These are phyloP conservation scores for Melanerpes formicivorus DNA, from an alignment of 2,113 vertebrate species.

Conservation along the genomic window DNA sequence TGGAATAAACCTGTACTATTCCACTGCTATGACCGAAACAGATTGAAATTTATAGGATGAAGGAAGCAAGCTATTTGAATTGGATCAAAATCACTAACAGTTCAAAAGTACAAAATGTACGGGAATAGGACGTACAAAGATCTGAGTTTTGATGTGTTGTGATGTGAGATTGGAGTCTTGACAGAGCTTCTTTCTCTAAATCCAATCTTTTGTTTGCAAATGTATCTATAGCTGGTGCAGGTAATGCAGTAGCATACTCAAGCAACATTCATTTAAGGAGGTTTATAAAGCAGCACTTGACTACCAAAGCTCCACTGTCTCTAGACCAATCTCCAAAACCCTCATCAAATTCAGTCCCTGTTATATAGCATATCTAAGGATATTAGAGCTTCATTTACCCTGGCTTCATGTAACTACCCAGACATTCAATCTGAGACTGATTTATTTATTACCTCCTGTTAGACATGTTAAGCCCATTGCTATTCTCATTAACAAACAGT, in stretches of 20 bases:
- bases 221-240: not conserved
- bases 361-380: not conserved
- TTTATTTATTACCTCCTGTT: slow-evolving; percentile 49
- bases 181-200: not conserved
- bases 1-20: slow-evolving; percentile 21
- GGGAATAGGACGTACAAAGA: not conserved
- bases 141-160: not conserved
- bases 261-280: not conserved
- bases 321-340: slow-evolving; percentile 1
- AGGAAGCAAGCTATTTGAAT: slow-evolving; percentile 18
- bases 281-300: not conserved
- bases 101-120: not conserved
- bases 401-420: not conserved
- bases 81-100: slow-evolving; percentile 16
- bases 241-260: not conserved
- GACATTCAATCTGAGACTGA: slow-evolving; percentile 20
- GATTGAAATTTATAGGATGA: not conserved
- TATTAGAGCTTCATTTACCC: not conserved
- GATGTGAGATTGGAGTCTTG: not conserved
- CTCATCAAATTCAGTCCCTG: not conserved
- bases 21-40: not conserved
- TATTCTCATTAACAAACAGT: slow-evolving; percentile 51
- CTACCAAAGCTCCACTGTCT: not conserved
- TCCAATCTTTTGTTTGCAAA: not conserved
- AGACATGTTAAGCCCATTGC: slow-evolving; percentile 56